Percentiles rank a stretch among this genome's conserved stretches.
phyloP scores from a whole-genome alignment of 2,113 vertebrate genomes.

The Micromys minutus region DNA sequence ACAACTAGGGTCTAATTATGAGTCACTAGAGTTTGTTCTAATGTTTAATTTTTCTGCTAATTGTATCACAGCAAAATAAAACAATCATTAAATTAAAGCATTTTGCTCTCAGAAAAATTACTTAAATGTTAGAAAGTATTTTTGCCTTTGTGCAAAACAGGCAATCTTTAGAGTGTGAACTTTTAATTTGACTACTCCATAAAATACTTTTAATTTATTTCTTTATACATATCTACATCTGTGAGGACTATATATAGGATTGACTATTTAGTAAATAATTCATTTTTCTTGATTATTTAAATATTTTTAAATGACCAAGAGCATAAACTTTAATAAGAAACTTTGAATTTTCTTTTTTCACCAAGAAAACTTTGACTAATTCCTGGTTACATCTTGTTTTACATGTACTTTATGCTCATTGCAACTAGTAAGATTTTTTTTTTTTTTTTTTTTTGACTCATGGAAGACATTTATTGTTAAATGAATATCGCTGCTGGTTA shows the following conservation, averaged over 20 bases:
- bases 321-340: too few relatives aligned
- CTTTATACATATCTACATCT: slow-evolving; percentile 5
- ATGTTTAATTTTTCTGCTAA: neutral
- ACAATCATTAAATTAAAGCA: neutral
- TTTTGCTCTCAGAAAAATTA: neutral
- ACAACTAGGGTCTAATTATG: neutral
- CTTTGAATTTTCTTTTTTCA: too few relatives aligned
- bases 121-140: neutral
- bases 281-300: slow-evolving; percentile 32
- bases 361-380: too few relatives aligned
- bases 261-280: neutral
- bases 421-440: too few relatives aligned
- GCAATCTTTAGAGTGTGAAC: neutral
- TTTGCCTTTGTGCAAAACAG: neutral
- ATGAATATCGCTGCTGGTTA: too few relatives aligned
- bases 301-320: slow-evolving; percentile 19
- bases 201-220: slow-evolving; percentile 1
- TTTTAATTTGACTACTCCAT: slow-evolving; percentile 7
- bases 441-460: too few relatives aligned
- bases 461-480: too few relatives aligned
- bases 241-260: neutral
- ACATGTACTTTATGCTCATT: too few relatives aligned
- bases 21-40: neutral
- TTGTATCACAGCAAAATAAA: neutral
- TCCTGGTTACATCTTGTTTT: too few relatives aligned